Percentiles rank a stretch among this genome's conserved stretches.
Evolutionary conservation across 2,113 vertebrate species (phyloP).

Genomic region (Perca fluviatilis): DNA sequence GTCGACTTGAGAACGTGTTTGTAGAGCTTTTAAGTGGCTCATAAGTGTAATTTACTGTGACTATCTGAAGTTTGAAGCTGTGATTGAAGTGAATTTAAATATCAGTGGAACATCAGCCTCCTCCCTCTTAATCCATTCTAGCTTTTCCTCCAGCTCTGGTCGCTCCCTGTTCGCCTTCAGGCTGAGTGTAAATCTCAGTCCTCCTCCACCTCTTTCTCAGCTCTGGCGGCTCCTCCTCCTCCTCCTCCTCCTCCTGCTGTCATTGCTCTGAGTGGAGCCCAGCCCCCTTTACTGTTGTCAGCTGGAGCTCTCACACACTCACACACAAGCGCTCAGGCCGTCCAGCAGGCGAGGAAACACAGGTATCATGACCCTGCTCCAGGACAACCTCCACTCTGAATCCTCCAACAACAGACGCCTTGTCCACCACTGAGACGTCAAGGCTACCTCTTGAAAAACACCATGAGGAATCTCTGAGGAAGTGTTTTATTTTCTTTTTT

Average conservation of each 20-base stretch:
- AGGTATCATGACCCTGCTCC: conserved; percentile 32
- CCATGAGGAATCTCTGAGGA: conserved; percentile 47
- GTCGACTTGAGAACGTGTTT: neutral
- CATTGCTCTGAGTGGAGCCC: conserved; percentile 50
- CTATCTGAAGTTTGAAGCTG: neutral
- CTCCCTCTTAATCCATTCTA: neutral
- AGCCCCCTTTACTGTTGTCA: conserved; percentile 64
- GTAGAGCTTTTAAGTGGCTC: neutral
- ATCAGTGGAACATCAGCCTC: neutral
- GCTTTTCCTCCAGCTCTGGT: neutral
- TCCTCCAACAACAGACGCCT: neutral
- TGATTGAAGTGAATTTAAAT: neutral
- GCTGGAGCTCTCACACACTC: conserved; percentile 37
- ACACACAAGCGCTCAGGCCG: conserved; percentile 9
- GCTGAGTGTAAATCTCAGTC: conserved; percentile 28
- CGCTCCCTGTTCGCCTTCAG: conserved; percentile 20
- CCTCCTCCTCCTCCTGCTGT: conserved; percentile 46
- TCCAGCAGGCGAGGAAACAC: conserved; percentile 6
- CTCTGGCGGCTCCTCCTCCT: conserved; percentile 49
- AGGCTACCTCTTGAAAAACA: neutral
- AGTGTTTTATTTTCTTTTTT: neutral
- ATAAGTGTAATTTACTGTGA: neutral
- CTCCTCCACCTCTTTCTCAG: conserved; percentile 12
- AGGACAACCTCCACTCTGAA: neutral
- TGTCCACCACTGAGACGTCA: neutral